Percentiles rank a stretch among this genome's conserved stretches.
These are phyloP conservation scores for Escarpia spicata DNA, from an alignment of 2,888 invertebrate species.

Conservation along the genomic window DNA sequence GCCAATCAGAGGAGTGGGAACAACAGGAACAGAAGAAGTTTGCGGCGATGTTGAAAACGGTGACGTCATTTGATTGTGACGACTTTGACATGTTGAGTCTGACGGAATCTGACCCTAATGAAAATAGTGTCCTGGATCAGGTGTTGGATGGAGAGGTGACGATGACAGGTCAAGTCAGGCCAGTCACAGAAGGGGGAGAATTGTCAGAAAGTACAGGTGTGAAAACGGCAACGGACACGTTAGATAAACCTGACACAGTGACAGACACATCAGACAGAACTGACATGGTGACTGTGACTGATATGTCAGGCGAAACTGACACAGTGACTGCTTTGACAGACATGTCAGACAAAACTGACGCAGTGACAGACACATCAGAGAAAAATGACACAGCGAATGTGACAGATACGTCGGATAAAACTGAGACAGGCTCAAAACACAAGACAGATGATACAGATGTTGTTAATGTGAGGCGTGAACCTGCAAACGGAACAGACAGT, in stretches of 20 bases:
- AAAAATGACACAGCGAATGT: not conserved
- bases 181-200: not conserved
- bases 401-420: constrained; percentile 3
- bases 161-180: not conserved
- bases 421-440: not conserved
- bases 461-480: constrained; percentile 5
- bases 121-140: constrained; percentile 24
- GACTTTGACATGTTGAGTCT: constrained; percentile 29
- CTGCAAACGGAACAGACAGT: not conserved
- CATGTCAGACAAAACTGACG: constrained; percentile 17
- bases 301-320: constrained; percentile 18
- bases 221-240: not conserved
- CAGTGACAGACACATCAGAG: not conserved
- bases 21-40: constrained; percentile 37
- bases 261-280: not conserved
- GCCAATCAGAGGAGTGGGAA: constrained; percentile 32
- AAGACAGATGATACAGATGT: constrained; percentile 19
- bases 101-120: constrained; percentile 18
- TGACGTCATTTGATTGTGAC: constrained; percentile 42
- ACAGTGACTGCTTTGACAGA: constrained; percentile 17
- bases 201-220: constrained; percentile 18
- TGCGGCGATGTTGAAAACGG: constrained; percentile 41
- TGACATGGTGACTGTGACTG: not conserved
- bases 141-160: constrained; percentile 6
- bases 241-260: not conserved